Base-by-base conservation (phyloP, 2,888 invertebrate genomes). In the Octonoba sinensis region DNA sequence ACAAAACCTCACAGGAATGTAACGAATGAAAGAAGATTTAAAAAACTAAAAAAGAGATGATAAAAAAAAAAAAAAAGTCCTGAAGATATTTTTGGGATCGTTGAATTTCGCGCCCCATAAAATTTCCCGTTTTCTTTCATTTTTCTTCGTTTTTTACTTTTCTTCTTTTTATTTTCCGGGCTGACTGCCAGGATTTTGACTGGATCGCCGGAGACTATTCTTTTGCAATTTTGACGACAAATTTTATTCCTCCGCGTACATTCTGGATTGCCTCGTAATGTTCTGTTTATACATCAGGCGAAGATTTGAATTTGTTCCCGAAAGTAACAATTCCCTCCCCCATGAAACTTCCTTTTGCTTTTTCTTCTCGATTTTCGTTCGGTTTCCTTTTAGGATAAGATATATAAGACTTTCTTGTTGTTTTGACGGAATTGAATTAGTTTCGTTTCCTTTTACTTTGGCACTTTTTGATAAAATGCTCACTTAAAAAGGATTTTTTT, bases 71-170 rank as follows among this genome's bases (percentile, higher is more conserved):
- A 57, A 65, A 69, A 64, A 70, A 62, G n/a, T 24, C 36, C 3
- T 46, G 73, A 44, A 69, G 79, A 81, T 81, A 81, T 81, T 81
- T 81, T 73, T 60, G 64, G 72, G 73, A 81, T 81, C 79, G 79
- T 81, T 81, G 79, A 81, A 81, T 81, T 81, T 81, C 64, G 60
- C 73, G 73, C 73, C 79, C 66, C 79, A 73, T 73, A 73, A 81
- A 81, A 73, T 73, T 76, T 81, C 62, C 73, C 44, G 67, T 51
- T 54, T 81, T 79, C 70, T 49, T 36, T 36, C 36, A 36, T 36
- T 36, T 36, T 36, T 36, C 44, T 64, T 56, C 18, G 16, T 22
- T 18, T 54, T 46, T 62, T 18, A 54, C 24, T 66, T 49, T 20
- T 15, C 11, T 64, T 67, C n/a, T 18, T 49, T 67, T 78, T 51